A percentile compares a stretch with the other conserved stretches of the same genome.
phyloP scores from a whole-genome alignment of 2,888 invertebrate genomes.

The Hartigia nigra region DNA sequence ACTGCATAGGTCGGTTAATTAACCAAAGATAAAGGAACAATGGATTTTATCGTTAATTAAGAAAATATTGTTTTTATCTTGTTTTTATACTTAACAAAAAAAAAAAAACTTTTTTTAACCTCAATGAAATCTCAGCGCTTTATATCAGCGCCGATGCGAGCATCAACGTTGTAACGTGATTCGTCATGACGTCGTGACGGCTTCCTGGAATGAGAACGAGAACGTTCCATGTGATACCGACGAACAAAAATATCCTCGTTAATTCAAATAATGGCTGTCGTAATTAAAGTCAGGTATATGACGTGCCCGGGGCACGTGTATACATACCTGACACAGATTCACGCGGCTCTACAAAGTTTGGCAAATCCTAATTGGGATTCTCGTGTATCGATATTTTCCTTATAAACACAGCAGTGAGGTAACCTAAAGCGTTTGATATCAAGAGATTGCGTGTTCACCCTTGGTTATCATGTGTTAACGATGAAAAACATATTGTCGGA shows the following conservation, averaged over 20 bases:
- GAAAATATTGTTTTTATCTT: too few relatives aligned
- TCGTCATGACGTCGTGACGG: too few relatives aligned
- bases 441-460: background rate
- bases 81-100: too few relatives aligned
- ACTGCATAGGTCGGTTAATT: too few relatives aligned
- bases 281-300: background rate
- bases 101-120: background rate
- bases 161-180: too few relatives aligned
- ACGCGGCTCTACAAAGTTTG: background rate
- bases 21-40: too few relatives aligned
- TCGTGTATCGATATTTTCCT: background rate
- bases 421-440: background rate
- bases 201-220: too few relatives aligned
- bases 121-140: background rate
- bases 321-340: background rate
- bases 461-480: background rate
- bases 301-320: background rate
- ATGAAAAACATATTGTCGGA: background rate
- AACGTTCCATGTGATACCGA: background rate
- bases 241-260: background rate
- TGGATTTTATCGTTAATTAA: too few relatives aligned
- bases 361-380: background rate
- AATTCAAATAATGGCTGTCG: background rate
- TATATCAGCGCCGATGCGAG: too few relatives aligned
- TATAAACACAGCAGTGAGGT: background rate